Base-by-base conservation (phyloP, 2,797 vertebrate genomes). In the Prionace glauca region DNA sequence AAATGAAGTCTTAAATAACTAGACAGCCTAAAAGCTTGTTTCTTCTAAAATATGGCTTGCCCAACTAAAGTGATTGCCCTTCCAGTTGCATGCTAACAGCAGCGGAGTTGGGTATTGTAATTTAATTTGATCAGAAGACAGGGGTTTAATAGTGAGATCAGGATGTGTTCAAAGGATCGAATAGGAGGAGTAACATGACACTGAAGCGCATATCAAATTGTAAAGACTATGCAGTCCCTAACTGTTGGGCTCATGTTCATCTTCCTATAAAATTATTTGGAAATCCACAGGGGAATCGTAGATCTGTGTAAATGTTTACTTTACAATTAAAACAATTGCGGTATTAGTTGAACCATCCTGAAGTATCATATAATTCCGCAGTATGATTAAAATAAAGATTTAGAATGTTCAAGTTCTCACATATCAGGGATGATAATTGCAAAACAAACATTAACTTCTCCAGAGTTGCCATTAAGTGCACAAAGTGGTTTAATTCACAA, bases 1-100 rank as follows among this genome's bases (percentile, higher is more conserved):
- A 88, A 60, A 56, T 88, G 29, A 56, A 93, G 91, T 45, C 36
- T 41, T 69, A 94, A 94, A 94, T 72, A 94, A 94, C 71, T 45
- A 94, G 20, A 71, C 45, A 26, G 36, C 62, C 60, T 22, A 36
- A 41, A 36, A 45, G 67, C 5, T 94, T 45, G 45, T 36, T 24
- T 50, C 67, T 72, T 26, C 36, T 56, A 56, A 56, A 56, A 56
- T 12, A 12, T 36, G 45, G 20, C 65, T 69, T 71, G 71, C 36
- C 9, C 65, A 71, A 72, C 36, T 71, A 67, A 36, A 71, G 24
- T 26, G 24, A 11, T 41, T 71, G 92, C 9, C 26, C 24, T 94
- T 94, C 41, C 36, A 10, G 2, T 71, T 12, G 3, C 41, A 22
- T 14, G 45, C 22, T 32, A 71, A 50, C 24, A 94, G 36, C 87